Evolutionary conservation across 2,113 vertebrate species (phyloP).

Genomic region (Heterocephalus glaber): DNA sequence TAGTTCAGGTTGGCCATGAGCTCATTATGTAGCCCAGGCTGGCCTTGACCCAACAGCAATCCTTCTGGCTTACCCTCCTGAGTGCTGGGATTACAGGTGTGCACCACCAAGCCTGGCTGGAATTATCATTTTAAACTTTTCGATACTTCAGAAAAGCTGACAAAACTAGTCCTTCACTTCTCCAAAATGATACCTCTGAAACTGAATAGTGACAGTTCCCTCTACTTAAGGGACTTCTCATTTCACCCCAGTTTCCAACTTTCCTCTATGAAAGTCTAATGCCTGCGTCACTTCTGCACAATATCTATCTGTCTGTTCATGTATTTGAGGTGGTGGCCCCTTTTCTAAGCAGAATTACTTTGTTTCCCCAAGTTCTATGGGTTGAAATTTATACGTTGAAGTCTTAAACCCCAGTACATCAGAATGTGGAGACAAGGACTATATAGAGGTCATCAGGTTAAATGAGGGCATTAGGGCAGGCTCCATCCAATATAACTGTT

Average conservation of each 20-base stretch:
- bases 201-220: background rate
- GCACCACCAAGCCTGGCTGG: background rate
- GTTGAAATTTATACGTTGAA: background rate
- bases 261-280: background rate
- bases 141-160: background rate
- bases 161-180: background rate
- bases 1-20: background rate
- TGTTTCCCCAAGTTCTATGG: background rate
- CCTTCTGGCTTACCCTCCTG: background rate
- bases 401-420: background rate
- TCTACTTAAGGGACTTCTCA: background rate
- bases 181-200: background rate
- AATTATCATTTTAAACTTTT: slow-evolving; percentile 4
- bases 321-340: background rate
- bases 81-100: background rate
- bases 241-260: background rate
- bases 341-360: background rate
- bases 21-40: background rate
- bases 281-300: background rate
- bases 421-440: background rate
- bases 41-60: background rate
- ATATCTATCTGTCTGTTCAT: background rate
- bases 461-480: background rate
- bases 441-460: background rate
- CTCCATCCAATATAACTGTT: background rate